Base-by-base conservation (phyloP, 2,888 invertebrate genomes). In the Euphydryas editha region DNA sequence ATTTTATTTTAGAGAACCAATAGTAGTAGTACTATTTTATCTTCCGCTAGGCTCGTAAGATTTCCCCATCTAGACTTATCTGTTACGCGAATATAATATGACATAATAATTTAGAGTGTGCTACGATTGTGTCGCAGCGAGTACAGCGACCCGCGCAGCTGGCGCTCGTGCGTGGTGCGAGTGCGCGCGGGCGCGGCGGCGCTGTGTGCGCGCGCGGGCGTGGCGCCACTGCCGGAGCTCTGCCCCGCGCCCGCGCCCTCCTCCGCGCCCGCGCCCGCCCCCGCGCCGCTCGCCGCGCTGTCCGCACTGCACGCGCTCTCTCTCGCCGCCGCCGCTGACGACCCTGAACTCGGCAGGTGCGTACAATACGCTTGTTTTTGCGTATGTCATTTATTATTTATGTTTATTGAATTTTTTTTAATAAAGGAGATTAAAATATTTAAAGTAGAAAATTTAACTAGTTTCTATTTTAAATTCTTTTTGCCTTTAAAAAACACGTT, bases 61-160 rank as follows among this genome's bases (percentile, higher is more conserved):
- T n/a, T n/a, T n/a, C n/a, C n/a, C n/a, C n/a, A n/a, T n/a, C n/a
- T n/a, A n/a, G n/a, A n/a, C n/a, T n/a, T n/a, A n/a, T n/a, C n/a
- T n/a, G n/a, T n/a, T n/a, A n/a, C n/a, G n/a, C n/a, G n/a, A n/a
- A n/a, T n/a, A n/a, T n/a, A n/a, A n/a, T n/a, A n/a, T n/a, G n/a
- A n/a, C n/a, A n/a, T n/a, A n/a, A n/a, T n/a, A n/a, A n/a, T n/a
- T n/a, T n/a, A n/a, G n/a, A n/a, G n/a, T n/a, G n/a, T n/a, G n/a
- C n/a, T n/a, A n/a, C 17, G 17, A 18, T 13, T 13, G 69, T 24
- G 69, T 69, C 83, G 93, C 88, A 97, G 97, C 83, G 98, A 98
- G 86, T 97, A 97, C 90, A 95, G 96, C 82, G 94, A 94, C 73
- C 95, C 94, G 80, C 95, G 95, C 85, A 95, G 76, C 95, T 98